A percentile compares a stretch with the other conserved stretches of the same genome.
Conservation (phyloP, 2,113 vertebrate species). For the Regulus satrapa region DNA sequence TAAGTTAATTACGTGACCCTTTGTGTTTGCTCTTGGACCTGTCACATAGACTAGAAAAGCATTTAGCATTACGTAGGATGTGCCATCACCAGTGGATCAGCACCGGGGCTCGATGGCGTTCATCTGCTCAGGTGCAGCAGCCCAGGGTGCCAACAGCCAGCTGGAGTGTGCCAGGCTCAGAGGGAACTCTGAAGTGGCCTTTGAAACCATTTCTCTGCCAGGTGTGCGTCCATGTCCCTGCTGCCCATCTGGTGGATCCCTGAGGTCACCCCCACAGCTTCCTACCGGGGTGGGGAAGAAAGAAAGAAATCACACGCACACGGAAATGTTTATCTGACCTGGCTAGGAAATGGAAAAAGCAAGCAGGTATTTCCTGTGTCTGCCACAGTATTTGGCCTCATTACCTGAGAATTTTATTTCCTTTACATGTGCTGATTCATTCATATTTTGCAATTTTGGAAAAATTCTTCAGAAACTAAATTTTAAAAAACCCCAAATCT, state of each 20-base stretch:
- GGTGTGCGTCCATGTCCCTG: background rate
- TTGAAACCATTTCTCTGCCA: background rate
- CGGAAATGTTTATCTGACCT: background rate
- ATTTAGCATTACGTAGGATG: background rate
- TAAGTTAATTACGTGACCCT: slow-evolving; percentile 45
- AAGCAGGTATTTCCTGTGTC: background rate
- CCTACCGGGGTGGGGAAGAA: background rate
- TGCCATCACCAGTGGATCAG: background rate
- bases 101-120: background rate
- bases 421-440: background rate
- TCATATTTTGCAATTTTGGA: background rate
- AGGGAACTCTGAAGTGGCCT: background rate
- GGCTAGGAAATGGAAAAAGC: background rate
- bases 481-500: accelerated
- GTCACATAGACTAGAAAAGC: slow-evolving; percentile 58
- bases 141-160: background rate
- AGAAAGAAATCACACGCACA: background rate
- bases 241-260: background rate
- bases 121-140: background rate
- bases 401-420: background rate
- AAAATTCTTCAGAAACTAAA: background rate
- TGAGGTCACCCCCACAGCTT: background rate
- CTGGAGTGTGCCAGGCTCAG: background rate
- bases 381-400: background rate
- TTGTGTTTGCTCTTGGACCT: slow-evolving; percentile 65